Conservation (phyloP, 2,888 invertebrate species). For the Apocheima hispidaria region DNA sequence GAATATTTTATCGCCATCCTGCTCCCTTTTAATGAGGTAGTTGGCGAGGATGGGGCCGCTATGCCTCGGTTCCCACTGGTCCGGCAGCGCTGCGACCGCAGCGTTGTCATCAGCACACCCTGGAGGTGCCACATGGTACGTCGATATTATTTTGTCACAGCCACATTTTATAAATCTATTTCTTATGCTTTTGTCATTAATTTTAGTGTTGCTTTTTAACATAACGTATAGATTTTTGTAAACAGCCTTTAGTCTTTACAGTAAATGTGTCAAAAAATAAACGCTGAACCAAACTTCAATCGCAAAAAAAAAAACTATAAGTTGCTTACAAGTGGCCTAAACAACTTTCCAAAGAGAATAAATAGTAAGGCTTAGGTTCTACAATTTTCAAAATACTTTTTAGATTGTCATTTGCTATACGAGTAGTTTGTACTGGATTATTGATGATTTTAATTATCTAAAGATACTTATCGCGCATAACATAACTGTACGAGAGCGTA, state of each 20-base stretch:
- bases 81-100: slow-evolving; percentile 69
- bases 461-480: too few species aligned
- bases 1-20: slow-evolving; percentile 55
- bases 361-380: too few species aligned
- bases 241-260: background rate
- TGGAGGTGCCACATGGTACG: slow-evolving; percentile 49
- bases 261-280: slow-evolving; percentile 8
- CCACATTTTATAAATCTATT: slow-evolving; percentile 18
- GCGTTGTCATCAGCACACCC: slow-evolving; percentile 66
- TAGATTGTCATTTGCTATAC: too few species aligned
- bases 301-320: background rate
- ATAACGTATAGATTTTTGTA: background rate
- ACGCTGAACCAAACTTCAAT: background rate
- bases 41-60: slow-evolving; percentile 65
- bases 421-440: too few species aligned
- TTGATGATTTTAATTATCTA: too few species aligned
- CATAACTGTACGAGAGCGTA: too few species aligned
- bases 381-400: too few species aligned
- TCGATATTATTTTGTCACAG: slow-evolving; percentile 14
- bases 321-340: too few species aligned
- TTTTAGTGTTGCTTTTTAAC: slow-evolving; percentile 6
- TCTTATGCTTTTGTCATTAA: background rate
- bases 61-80: slow-evolving; percentile 63
- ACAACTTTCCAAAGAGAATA: too few species aligned
- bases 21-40: slow-evolving; percentile 64